phyloP scores from a whole-genome alignment of 2,113 vertebrate genomes.

The Jaculus jaculus region DNA sequence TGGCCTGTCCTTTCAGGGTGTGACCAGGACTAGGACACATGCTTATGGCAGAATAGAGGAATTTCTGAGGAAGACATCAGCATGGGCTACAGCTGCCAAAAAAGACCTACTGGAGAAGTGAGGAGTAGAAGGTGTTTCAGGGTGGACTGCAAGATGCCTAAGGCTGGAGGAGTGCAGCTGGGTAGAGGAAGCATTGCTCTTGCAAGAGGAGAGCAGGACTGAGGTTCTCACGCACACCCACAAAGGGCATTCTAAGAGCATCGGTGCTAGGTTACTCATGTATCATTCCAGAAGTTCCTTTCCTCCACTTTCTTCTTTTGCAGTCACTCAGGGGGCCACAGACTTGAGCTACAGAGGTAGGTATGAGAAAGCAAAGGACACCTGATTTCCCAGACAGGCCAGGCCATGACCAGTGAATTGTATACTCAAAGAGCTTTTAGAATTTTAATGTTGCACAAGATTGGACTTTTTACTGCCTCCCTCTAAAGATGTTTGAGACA shows the following conservation, averaged over 20 bases:
- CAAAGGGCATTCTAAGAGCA: neutral
- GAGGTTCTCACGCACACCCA: neutral
- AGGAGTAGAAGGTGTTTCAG: neutral
- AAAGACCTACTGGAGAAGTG: neutral
- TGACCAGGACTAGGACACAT: neutral
- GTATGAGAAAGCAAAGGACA: neutral
- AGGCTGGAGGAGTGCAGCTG: neutral
- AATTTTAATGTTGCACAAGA: neutral
- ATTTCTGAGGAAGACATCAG: neutral
- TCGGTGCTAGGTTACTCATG: neutral
- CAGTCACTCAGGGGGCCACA: neutral
- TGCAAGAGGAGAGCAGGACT: neutral
- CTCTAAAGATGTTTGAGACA: neutral
- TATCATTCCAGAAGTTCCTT: too few species aligned
- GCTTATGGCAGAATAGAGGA: neutral
- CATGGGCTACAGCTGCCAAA: neutral
- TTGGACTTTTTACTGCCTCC: neutral
- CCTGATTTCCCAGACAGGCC: neutral
- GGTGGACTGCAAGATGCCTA: neutral
- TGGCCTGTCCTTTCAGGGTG: neutral
- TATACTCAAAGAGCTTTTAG: neutral
- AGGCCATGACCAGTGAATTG: neutral
- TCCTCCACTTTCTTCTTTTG: accelerated
- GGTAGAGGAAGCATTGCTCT: neutral
- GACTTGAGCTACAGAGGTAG: neutral